Conservation (phyloP, 2,113 vertebrate genomes). For the Verasper variegatus region DNA sequence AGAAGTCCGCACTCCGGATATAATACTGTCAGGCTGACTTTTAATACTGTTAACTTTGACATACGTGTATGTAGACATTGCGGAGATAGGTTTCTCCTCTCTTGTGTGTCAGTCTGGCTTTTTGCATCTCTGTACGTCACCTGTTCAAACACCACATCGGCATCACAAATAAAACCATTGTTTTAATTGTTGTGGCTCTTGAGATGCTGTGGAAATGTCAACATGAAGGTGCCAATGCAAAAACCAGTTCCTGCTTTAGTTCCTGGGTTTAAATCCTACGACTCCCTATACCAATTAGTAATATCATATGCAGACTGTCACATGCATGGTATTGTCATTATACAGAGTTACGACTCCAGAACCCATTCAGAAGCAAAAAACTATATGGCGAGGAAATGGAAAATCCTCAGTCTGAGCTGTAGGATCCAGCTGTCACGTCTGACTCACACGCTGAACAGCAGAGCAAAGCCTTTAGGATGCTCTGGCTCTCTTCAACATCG, state of each 20-base stretch:
- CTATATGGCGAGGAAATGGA: constrained; percentile 65
- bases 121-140: background rate
- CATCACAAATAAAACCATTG: background rate
- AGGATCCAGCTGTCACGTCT: constrained; percentile 53
- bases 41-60: too few species aligned
- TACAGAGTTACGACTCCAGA: constrained; percentile 23
- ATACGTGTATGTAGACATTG: too few species aligned
- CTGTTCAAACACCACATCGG: constrained; percentile 6
- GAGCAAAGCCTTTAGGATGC: constrained; percentile 25
- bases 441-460: constrained; percentile 32
- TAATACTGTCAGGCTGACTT: too few species aligned
- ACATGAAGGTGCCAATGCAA: background rate
- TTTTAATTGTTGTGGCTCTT: background rate
- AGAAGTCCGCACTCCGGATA: too few species aligned
- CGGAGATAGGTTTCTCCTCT: too few species aligned
- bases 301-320: constrained; percentile 15
- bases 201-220: background rate
- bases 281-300: background rate
- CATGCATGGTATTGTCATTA: constrained; percentile 73
- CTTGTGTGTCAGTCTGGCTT: background rate
- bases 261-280: background rate
- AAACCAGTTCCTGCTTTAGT: background rate
- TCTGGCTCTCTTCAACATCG: constrained; percentile 25
- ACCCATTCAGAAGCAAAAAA: constrained; percentile 29
- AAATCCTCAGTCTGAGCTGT: constrained; percentile 53